Evolutionary conservation across 1,140 invertebrate species (phyloP).

Genomic region (Pantala flavescens): DNA sequence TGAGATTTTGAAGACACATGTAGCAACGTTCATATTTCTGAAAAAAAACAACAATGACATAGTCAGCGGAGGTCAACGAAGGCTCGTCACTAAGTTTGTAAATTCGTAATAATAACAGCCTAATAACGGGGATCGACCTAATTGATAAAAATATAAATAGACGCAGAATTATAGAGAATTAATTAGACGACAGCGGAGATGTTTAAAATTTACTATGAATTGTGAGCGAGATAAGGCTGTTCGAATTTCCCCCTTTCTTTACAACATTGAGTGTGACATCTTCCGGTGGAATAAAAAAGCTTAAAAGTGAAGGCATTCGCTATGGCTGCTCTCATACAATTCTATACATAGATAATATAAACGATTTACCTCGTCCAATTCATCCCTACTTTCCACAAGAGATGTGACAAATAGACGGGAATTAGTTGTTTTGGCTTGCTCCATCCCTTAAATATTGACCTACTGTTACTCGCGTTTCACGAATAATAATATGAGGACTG

Average conservation of each 20-base stretch:
- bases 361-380: constrained; percentile 66
- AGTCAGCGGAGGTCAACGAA: background rate
- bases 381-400: constrained; percentile 69
- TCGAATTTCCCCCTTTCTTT: constrained; percentile 13
- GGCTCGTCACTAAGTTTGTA: constrained; percentile 13
- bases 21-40: constrained; percentile 85
- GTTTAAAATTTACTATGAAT: no score
- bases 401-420: constrained; percentile 49
- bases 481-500: background rate
- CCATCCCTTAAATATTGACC: constrained; percentile 33
- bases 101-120: constrained; percentile 16
- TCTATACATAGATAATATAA: constrained; percentile 39
- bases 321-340: constrained; percentile 45
- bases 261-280: constrained; percentile 24
- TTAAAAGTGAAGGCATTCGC: constrained; percentile 38
- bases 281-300: constrained; percentile 33
- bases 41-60: constrained; percentile 38
- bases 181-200: background rate
- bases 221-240: background rate
- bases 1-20: constrained; percentile 59
- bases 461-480: constrained; percentile 4
- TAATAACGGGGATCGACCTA: constrained; percentile 11
- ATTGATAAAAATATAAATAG: background rate
- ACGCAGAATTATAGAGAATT: background rate
- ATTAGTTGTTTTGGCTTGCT: constrained; percentile 43